phyloP scores from a whole-genome alignment of 2,888 invertebrate species.

The Ennomos erosarius region DNA sequence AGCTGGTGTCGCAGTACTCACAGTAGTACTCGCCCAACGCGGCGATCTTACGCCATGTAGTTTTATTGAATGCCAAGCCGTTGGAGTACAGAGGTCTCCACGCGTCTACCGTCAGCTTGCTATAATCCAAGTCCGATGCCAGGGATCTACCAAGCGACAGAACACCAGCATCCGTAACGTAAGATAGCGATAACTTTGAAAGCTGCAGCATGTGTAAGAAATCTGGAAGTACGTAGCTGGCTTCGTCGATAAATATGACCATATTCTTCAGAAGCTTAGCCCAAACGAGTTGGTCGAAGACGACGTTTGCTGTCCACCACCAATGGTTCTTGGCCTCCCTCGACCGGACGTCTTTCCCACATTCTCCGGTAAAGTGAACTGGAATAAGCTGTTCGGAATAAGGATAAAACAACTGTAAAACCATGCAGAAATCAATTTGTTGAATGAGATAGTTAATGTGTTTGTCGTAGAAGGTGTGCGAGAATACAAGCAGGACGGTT shows the following conservation, averaged over 20 bases:
- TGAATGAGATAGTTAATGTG: slow-evolving; percentile 47
- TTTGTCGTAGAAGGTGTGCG: slow-evolving; percentile 57
- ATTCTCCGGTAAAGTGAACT: slow-evolving; percentile 53
- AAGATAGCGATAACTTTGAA: slow-evolving; percentile 39
- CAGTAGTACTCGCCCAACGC: slow-evolving; percentile 48
- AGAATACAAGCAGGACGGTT: slow-evolving; percentile 54
- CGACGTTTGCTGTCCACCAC: slow-evolving; percentile 64
- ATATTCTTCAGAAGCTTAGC: slow-evolving; percentile 40
- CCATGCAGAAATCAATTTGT: slow-evolving; percentile 57
- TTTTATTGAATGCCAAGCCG: slow-evolving; percentile 59
- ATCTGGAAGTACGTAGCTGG: slow-evolving; percentile 58
- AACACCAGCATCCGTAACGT: slow-evolving; percentile 47
- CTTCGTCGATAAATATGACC: slow-evolving; percentile 58
- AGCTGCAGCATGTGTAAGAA: slow-evolving; percentile 52
- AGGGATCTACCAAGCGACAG: slow-evolving; percentile 53
- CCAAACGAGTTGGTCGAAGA: slow-evolving; percentile 51
- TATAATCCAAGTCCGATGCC: slow-evolving; percentile 40
- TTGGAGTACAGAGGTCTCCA: slow-evolving; percentile 57
- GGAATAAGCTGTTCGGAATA: slow-evolving; percentile 59
- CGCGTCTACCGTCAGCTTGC: slow-evolving; percentile 49
- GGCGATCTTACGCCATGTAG: slow-evolving; percentile 52
- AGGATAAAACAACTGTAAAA: slow-evolving; percentile 64
- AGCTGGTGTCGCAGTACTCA: slow-evolving; percentile 56
- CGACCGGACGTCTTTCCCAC: slow-evolving; percentile 46
- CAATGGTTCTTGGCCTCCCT: slow-evolving; percentile 62